These are phyloP conservation scores for Corythaeola cristata DNA, from an alignment of 2,113 vertebrate species.

Conservation along the genomic window DNA sequence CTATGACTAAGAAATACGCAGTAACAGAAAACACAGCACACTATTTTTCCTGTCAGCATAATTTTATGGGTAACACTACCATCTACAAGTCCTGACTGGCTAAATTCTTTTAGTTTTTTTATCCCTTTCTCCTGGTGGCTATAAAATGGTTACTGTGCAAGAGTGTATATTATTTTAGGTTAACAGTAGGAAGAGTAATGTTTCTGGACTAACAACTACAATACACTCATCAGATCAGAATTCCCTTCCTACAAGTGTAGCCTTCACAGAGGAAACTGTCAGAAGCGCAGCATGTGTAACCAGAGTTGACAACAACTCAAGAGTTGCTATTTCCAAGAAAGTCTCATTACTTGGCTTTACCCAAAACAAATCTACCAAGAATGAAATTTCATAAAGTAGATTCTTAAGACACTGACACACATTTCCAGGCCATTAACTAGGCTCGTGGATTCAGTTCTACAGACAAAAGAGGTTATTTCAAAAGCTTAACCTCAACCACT, in stretches of 20 bases:
- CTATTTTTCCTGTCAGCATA: background rate
- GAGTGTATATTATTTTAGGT: background rate
- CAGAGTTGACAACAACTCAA: background rate
- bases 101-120: background rate
- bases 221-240: background rate
- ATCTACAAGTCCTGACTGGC: background rate
- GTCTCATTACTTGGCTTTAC: background rate
- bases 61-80: background rate
- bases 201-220: background rate
- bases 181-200: background rate
- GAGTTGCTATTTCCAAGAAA: background rate
- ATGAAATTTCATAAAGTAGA: background rate
- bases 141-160: background rate
- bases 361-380: background rate
- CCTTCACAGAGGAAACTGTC: background rate
- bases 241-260: background rate
- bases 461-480: background rate
- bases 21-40: background rate
- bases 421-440: background rate
- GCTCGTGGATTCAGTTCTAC: background rate
- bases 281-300: background rate
- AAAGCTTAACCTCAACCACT: background rate
- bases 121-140: background rate
- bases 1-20: background rate
- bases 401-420: background rate